Percentiles rank a stretch among this genome's conserved stretches.
phyloP scores from a whole-genome alignment of 2,797 vertebrate species.

The Oreonectes daqikongensis region DNA sequence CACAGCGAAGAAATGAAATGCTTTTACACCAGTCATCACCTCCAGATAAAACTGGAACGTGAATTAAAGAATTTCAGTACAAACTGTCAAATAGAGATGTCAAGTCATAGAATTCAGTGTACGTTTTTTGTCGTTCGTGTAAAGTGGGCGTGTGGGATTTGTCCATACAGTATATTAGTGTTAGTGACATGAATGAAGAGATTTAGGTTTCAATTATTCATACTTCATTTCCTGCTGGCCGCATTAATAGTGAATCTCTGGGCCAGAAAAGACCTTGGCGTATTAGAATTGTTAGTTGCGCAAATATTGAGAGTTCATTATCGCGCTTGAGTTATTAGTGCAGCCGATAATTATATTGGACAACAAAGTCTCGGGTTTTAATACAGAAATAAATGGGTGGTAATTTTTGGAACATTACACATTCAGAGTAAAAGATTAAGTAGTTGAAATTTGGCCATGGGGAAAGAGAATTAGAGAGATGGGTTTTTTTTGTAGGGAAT shows the following conservation, averaged over 20 bases:
- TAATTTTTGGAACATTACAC: slow-evolving; percentile 49
- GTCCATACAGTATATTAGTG: slow-evolving; percentile 38
- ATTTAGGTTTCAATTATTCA: slow-evolving; percentile 53
- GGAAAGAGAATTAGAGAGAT: slow-evolving; percentile 48
- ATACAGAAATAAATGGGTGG: slow-evolving; percentile 40
- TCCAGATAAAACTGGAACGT: slow-evolving; percentile 6
- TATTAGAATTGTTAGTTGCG: slow-evolving; percentile 48
- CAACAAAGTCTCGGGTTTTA: slow-evolving; percentile 45
- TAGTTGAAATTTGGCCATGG: slow-evolving; percentile 47
- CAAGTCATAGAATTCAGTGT: background rate
- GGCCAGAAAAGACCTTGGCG: slow-evolving; percentile 46
- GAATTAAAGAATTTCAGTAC: slow-evolving; percentile 10
- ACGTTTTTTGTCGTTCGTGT: background rate
- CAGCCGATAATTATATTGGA: slow-evolving; percentile 33
- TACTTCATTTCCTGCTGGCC: slow-evolving; percentile 52
- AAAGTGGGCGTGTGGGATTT: slow-evolving; percentile 27
- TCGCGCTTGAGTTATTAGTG: slow-evolving; percentile 40
- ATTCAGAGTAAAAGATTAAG: slow-evolving; percentile 52
- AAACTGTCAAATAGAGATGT: slow-evolving; percentile 7
- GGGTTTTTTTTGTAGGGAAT: slow-evolving; percentile 36
- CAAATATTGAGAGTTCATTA: slow-evolving; percentile 51
- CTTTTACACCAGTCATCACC: too few relatives aligned
- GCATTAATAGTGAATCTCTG: slow-evolving; percentile 52
- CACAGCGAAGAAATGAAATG: slow-evolving; percentile 2
- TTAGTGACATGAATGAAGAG: slow-evolving; percentile 45